These are phyloP conservation scores for Mionectes olivaceus DNA, from an alignment of 2,797 vertebrate species.

Conservation along the genomic window DNA sequence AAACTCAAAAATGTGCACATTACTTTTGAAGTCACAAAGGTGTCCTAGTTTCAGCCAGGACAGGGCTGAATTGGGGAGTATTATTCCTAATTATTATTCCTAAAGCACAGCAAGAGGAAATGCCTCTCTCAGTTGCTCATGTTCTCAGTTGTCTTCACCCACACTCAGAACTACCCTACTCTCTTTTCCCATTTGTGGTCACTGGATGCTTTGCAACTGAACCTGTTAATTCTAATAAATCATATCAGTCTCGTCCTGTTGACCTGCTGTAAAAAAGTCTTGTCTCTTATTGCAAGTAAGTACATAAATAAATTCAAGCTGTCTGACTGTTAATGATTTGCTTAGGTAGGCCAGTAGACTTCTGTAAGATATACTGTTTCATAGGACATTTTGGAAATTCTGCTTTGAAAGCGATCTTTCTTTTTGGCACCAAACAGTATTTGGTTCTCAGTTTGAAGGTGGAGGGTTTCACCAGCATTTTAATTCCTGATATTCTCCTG, in stretches of 20 bases:
- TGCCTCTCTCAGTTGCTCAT: not conserved
- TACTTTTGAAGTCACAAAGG: not conserved
- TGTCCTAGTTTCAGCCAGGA: not conserved
- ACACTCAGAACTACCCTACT: not conserved
- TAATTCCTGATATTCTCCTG: not conserved
- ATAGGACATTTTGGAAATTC: not conserved
- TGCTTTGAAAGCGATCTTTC: not conserved
- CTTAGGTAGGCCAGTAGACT: not conserved
- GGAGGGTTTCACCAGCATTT: not conserved
- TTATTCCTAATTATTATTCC: not conserved
- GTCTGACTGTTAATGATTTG: not conserved
- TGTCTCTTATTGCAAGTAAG: not conserved
- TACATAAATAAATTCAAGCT: not conserved
- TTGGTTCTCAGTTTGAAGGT: not conserved
- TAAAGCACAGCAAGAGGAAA: not conserved
- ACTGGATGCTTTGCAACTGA: not conserved
- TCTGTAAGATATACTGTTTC: not conserved
- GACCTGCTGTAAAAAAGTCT: not conserved
- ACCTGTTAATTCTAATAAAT: not conserved
- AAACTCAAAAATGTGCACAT: not conserved
- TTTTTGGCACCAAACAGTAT: not conserved
- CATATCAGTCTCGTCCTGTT: not conserved
- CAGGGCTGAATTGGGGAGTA: not conserved
- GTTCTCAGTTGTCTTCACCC: not conserved
- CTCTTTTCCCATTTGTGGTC: not conserved